Evolutionary conservation across 2,888 invertebrate species (phyloP), one percentile per base, ranked within the genome.

Genomic region (Caenorhabditis macrosperma): DNA sequence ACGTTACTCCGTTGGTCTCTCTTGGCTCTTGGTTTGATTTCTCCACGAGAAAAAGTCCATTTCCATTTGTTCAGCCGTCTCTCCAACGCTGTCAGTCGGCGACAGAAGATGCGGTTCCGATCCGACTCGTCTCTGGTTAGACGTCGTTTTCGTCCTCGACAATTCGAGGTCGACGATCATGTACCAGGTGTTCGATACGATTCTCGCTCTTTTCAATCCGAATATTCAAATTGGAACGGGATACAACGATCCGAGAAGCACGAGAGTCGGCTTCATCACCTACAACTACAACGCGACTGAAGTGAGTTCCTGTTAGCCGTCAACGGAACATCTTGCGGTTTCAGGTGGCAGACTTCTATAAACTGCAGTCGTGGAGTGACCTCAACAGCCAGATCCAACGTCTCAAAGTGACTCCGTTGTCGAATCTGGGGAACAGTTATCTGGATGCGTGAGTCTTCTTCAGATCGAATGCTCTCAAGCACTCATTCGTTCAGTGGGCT

Each of bases 271-370:
- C 4, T 46, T 75, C 33, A 52, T 75, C 33, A 75, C 74, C 1
- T 75, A 75, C 38, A 75, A 75, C n/a, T 54, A 44, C 9, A 66
- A 75, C 52, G 74, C 74, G 0, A 75, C 74, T 1, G 74, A 72
- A 38, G 72, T 72, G 24, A 69, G 68, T 12, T 33, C 26, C 48
- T 26, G 24, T n/a, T 46, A n/a, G n/a, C n/a, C n/a, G n/a, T 46
- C 2, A 15, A 30, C 17, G 41, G n/a, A n/a, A n/a, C n/a, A n/a
- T 26, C 44, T 10, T 44, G 44, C 1, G 20, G 1, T 61, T 48
- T 35, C 20, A 69, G 69, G 69, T 69, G 3, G 72, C 72, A 2
- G 72, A 72, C 17, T 72, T 72, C 57, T 72, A 72, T 55, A 72
- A 72, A 28, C 41, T 72, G 1, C 72, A 72, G 48, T 63, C 63